These are phyloP conservation scores for Callospermophilus lateralis DNA, from an alignment of 2,113 vertebrate species.

Conservation along the genomic window DNA sequence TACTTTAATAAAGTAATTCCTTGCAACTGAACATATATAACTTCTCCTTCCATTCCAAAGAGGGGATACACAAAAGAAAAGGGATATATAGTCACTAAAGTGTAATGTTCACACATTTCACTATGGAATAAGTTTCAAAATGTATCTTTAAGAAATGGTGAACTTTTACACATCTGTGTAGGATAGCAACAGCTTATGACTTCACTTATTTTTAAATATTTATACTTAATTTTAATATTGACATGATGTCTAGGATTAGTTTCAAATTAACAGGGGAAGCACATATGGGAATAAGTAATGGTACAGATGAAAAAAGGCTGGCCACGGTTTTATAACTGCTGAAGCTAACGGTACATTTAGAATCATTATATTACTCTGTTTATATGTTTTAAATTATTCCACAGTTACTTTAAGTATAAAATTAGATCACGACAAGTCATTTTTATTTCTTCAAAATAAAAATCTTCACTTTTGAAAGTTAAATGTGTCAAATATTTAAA, in stretches of 20 bases:
- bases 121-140: not conserved
- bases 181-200: not conserved
- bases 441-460: conserved; percentile 44
- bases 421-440: not conserved
- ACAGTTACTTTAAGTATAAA: conserved; percentile 43
- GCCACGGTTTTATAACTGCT: not conserved
- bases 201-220: conserved; percentile 8
- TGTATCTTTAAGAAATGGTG: not conserved
- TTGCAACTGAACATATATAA: conserved; percentile 30
- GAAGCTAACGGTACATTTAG: not conserved
- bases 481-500: conserved; percentile 30
- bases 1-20: not conserved
- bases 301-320: not conserved
- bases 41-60: not conserved
- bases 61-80: not conserved
- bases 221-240: not conserved
- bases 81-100: not conserved
- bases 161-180: not conserved
- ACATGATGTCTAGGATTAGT: not conserved
- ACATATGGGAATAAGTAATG: not conserved
- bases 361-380: not conserved
- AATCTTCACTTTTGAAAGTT: not conserved
- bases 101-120: conserved; percentile 36
- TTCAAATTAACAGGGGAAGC: not conserved
- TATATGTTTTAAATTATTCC: not conserved